Evolutionary conservation across 30 jellyfish, hydroid and myxozoan genomes (phyloP).

Genomic region (Mastigias papua): DNA sequence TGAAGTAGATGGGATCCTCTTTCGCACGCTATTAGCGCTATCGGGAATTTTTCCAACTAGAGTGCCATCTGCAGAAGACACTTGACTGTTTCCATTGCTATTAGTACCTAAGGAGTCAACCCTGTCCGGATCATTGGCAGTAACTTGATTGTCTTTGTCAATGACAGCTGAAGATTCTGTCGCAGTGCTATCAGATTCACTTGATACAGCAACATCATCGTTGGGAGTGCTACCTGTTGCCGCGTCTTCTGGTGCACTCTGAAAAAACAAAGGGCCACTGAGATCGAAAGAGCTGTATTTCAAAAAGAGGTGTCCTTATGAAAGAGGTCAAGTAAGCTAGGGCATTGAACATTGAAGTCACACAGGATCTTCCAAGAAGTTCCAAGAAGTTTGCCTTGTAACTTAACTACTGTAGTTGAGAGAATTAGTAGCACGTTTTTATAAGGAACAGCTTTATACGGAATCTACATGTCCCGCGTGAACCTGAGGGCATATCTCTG

Average conservation of each 20-base stretch:
- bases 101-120: neutral
- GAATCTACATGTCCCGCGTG: no score
- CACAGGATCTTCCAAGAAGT: no score
- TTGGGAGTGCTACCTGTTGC: neutral
- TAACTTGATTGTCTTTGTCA: neutral
- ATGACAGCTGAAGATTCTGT: neutral
- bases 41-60: neutral
- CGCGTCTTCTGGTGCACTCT: constrained; percentile 30
- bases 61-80: neutral
- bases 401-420: no score
- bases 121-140: neutral
- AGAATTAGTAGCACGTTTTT: no score
- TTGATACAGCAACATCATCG: neutral
- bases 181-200: neutral
- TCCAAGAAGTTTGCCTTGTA: no score
- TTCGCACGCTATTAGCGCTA: neutral
- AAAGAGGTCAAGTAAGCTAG: no score
- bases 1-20: neutral
- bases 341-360: no score
- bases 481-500: no score
- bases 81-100: neutral
- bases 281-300: neutral
- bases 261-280: neutral
- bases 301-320: neutral
- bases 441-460: no score